phyloP scores from a whole-genome alignment of 2,888 invertebrate species.

The Hyles lineata region DNA sequence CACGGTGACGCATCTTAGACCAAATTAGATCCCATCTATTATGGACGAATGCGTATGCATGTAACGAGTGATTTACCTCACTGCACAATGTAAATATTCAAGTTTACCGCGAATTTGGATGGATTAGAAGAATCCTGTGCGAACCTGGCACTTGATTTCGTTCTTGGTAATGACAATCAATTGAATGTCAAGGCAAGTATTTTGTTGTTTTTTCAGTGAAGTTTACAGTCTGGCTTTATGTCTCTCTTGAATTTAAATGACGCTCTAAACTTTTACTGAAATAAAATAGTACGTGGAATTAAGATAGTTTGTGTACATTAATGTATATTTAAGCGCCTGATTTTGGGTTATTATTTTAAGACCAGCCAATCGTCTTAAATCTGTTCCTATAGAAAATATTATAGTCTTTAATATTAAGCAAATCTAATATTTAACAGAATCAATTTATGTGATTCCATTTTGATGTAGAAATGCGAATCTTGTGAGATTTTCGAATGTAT shows the following conservation, averaged over 20 bases:
- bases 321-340: too few species aligned
- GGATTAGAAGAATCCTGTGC: neutral
- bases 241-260: neutral
- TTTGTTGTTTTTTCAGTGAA: neutral
- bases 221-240: neutral
- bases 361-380: too few species aligned
- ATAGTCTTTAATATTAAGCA: too few species aligned
- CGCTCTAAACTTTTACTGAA: too few species aligned
- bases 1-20: conserved; percentile 19
- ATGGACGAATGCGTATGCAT: conserved; percentile 25
- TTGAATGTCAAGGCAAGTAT: neutral
- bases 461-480: too few species aligned
- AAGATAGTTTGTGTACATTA: too few species aligned
- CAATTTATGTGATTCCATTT: too few species aligned
- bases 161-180: neutral
- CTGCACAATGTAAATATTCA: conserved; percentile 9
- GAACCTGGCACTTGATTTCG: neutral
- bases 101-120: conserved; percentile 15
- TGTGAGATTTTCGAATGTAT: too few species aligned
- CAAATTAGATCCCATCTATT: conserved; percentile 24
- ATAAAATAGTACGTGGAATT: too few species aligned
- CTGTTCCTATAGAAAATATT: too few species aligned
- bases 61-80: conserved; percentile 23
- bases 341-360: too few species aligned
- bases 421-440: too few species aligned